phyloP scores from a whole-genome alignment of 2,113 vertebrate species.

The Sterrhoptilus dennistouni region DNA sequence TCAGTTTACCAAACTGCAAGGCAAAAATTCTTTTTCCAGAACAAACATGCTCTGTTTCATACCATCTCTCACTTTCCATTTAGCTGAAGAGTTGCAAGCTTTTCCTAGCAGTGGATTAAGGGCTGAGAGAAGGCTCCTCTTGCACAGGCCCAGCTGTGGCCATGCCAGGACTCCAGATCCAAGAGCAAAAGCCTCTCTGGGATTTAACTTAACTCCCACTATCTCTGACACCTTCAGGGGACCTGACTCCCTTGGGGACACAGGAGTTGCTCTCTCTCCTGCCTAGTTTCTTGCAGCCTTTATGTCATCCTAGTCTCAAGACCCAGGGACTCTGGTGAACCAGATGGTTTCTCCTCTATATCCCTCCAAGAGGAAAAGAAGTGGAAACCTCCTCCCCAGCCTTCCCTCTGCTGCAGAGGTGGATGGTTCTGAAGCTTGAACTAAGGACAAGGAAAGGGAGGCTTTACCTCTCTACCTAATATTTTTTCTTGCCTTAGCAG shows the following conservation, averaged over 20 bases:
- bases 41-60: background rate
- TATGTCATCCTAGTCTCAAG: background rate
- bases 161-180: background rate
- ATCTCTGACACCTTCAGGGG: background rate
- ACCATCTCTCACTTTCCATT: background rate
- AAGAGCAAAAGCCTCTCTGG: background rate
- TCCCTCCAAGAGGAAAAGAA: background rate
- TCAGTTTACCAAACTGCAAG: background rate
- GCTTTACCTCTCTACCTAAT: background rate
- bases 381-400: background rate
- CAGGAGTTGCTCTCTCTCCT: background rate
- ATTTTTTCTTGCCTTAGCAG: background rate
- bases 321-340: background rate
- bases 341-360: background rate
- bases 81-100: background rate
- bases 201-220: background rate
- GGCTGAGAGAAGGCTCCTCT: background rate
- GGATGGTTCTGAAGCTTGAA: background rate
- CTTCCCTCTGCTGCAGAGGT: background rate
- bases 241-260: background rate
- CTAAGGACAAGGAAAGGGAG: background rate
- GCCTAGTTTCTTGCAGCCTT: background rate
- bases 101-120: background rate
- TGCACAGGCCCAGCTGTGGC: background rate
- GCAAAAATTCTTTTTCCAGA: background rate